Evolutionary conservation across 2,797 vertebrate species (phyloP).

Genomic region (Syncerus caffer): DNA sequence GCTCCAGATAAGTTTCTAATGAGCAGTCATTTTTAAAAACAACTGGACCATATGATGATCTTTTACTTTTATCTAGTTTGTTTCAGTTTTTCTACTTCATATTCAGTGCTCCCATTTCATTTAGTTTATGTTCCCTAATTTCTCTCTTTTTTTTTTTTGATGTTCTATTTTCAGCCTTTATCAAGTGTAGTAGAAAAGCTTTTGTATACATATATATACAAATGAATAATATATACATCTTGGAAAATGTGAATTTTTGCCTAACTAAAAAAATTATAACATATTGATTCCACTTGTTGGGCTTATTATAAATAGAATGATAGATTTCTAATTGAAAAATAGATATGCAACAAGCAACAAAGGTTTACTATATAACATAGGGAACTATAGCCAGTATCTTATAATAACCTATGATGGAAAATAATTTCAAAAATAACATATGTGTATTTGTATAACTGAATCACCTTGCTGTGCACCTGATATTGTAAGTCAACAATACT

Average conservation of each 20-base stretch:
- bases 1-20: too few species aligned
- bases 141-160: not conserved
- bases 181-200: not conserved
- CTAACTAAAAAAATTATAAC: not conserved
- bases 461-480: not conserved
- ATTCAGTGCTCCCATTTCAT: too few species aligned
- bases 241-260: not conserved
- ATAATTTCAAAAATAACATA: not conserved
- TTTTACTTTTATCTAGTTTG: too few species aligned
- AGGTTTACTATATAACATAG: not conserved
- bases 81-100: too few species aligned
- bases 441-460: not conserved
- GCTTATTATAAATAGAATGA: not conserved
- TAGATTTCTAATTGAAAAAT: not conserved
- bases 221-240: not conserved
- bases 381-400: not conserved
- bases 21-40: too few species aligned
- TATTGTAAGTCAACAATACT: not conserved
- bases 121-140: not conserved
- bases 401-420: not conserved
- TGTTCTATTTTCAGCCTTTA: not conserved
- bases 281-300: not conserved
- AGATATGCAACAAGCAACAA: not conserved
- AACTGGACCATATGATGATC: too few species aligned
- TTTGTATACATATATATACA: not conserved